These are phyloP conservation scores for Spinibarbus caldwelli DNA, from an alignment of 2,797 vertebrate species.

Conservation along the genomic window DNA sequence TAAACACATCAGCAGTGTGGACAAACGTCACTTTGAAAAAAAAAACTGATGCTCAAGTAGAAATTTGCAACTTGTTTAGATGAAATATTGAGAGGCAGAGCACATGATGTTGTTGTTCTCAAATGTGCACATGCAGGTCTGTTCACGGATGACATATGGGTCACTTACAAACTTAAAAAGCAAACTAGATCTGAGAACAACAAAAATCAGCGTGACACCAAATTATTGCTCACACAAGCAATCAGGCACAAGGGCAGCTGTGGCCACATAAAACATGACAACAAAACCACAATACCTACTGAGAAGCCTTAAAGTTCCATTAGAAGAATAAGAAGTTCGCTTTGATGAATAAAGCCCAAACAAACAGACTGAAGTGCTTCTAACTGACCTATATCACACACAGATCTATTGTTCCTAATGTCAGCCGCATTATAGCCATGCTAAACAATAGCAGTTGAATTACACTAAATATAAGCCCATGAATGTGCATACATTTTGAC, in stretches of 20 bases:
- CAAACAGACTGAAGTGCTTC: too few species aligned
- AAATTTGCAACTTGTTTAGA: not conserved
- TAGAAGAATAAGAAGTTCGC: constrained; percentile 46
- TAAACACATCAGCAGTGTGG: not conserved
- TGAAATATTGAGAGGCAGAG: too few species aligned
- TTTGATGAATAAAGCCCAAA: constrained; percentile 54
- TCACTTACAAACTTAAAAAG: constrained; percentile 11
- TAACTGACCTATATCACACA: not conserved
- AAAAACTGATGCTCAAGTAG: not conserved
- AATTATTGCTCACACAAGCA: constrained; percentile 70
- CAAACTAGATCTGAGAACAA: not conserved
- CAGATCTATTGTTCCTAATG: not conserved
- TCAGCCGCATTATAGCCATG: not conserved
- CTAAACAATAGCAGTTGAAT: not conserved
- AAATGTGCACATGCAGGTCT: constrained; percentile 5
- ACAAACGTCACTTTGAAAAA: too few species aligned
- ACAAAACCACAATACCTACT: constrained; percentile 60
- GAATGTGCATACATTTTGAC: not conserved
- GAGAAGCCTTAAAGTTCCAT: constrained; percentile 46
- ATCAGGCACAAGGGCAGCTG: constrained; percentile 71
- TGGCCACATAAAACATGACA: constrained; percentile 73
- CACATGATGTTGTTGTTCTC: constrained; percentile 1
- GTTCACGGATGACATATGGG: not conserved
- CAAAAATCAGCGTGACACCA: constrained; percentile 14
- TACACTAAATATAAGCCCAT: not conserved